phyloP scores from a whole-genome alignment of 2,113 vertebrate species.

The Triplophysa dalaica region DNA sequence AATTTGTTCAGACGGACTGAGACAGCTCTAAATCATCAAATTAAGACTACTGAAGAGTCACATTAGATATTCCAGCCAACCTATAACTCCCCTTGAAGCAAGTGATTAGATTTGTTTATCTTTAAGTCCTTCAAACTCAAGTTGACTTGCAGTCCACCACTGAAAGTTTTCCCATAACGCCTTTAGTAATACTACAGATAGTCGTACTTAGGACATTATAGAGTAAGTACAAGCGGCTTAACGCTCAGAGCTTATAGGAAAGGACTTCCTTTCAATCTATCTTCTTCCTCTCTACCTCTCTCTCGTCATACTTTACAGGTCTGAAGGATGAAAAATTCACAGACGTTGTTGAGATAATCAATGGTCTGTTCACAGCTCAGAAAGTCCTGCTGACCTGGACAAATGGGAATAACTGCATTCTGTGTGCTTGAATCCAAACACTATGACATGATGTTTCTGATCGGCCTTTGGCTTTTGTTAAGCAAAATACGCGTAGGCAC shows the following conservation, averaged over 20 bases:
- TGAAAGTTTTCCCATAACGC: constrained; percentile 32
- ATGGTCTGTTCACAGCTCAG: constrained; percentile 27
- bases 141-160: neutral
- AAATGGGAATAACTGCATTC: constrained; percentile 13
- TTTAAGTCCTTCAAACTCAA: constrained; percentile 13
- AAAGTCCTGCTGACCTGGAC: constrained; percentile 15
- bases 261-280: constrained; percentile 54
- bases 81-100: constrained; percentile 37
- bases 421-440: neutral
- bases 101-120: constrained; percentile 35
- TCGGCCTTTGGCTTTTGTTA: constrained; percentile 33
- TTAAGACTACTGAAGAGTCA: constrained; percentile 25
- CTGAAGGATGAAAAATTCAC: constrained; percentile 41
- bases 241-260: constrained; percentile 44
- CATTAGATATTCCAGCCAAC: constrained; percentile 35
- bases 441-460: constrained; percentile 31
- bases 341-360: constrained; percentile 33
- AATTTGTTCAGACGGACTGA: constrained; percentile 38
- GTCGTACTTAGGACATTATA: constrained; percentile 45
- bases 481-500: neutral
- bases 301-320: constrained; percentile 52
- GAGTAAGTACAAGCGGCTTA: constrained; percentile 49
- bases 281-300: constrained; percentile 13
- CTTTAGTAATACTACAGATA: constrained; percentile 42
- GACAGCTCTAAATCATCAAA: constrained; percentile 42